phyloP scores from a whole-genome alignment of 2,888 invertebrate genomes.

The Tipula vernalis region DNA sequence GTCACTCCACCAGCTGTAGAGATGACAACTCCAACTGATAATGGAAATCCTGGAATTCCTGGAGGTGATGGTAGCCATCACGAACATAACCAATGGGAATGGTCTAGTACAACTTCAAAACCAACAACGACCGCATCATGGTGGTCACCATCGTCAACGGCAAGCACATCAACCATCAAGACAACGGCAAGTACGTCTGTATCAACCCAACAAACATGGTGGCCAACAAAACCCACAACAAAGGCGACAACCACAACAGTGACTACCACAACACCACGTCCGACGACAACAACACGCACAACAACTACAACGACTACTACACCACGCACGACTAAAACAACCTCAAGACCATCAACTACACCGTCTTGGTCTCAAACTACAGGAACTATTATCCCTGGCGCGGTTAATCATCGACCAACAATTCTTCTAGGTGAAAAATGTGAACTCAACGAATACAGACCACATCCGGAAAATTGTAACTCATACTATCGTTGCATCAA shows the following conservation, averaged over 20 bases:
- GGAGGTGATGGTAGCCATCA: conserved; percentile 22
- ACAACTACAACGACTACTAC: conserved; percentile 23
- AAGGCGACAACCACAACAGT: conserved; percentile 22
- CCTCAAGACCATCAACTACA: conserved; percentile 21
- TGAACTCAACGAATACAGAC: conserved; percentile 40
- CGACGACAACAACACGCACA: conserved; percentile 19
- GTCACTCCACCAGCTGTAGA: conserved; percentile 65
- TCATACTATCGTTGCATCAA: conserved; percentile 65
- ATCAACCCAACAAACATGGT: conserved; percentile 38
- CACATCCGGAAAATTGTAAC: conserved; percentile 57
- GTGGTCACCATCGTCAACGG: conserved; percentile 26
- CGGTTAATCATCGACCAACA: conserved; percentile 37
- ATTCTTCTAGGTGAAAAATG: conserved; percentile 26
- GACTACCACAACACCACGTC: conserved; percentile 22
- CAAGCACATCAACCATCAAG: conserved; percentile 24
- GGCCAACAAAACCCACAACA: conserved; percentile 24
- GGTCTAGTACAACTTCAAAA: conserved; percentile 6
- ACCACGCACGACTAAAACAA: conserved; percentile 19
- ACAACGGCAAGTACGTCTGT: conserved; percentile 7
- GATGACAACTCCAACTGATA: conserved; percentile 54
- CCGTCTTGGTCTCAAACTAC: conserved; percentile 20
- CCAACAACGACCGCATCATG: conserved; percentile 17
- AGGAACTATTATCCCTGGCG: conserved; percentile 33
- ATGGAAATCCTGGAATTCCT: conserved; percentile 31
- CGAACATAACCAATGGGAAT: conserved; percentile 16